Evolutionary conservation across 2,797 vertebrate genomes (phyloP), one percentile per base, ranked within the genome.

Genomic region (Acrocephalus scirpaceus): DNA sequence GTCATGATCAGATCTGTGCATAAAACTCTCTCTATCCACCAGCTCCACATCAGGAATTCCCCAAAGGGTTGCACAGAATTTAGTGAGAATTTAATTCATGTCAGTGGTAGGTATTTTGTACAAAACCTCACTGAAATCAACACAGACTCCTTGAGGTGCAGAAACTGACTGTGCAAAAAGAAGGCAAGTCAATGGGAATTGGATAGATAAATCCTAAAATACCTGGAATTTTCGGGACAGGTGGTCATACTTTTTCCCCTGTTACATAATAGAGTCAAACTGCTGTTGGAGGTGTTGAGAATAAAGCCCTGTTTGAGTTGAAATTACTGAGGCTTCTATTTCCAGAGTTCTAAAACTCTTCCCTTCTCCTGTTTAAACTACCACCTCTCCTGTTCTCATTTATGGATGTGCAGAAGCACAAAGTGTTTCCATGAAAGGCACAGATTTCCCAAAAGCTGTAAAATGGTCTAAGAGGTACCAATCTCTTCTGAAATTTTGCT

Each of bases 91-190:
- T 80, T 69, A 22, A 32, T 22, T 66, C 42, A 32, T 62, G 38
- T 69, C 30, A 32, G 10, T 4, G 5, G 56, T 14, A 82, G 32
- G 7, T 38, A n/a, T 53, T 80, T 74, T 26, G 71, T 29, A 15
- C 21, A 29, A 6, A 48, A 57, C 11, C 27, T 62, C 44, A 29
- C 50, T 10, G 58, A 60, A 83, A 62, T 54, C 45, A 87, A 0
- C 0, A 0, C 11, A 48, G n/a, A 20, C 26, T 65, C 9, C 30
- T 48, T 69, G 17, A 26, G 60, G 11, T 53, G 13, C 48, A 8
- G 5, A n/a, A 84, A 36, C 2, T 57, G 51, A 10, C 44, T 53
- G 40, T 42, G 45, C 25, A 60, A 70, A 70, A 80, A 53, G 14
- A 78, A 76, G 13, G 30, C 36, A 84, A 76, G n/a, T 17, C 90